Conservation (phyloP, 2,113 vertebrate genomes). For the Puffinus mauretanicus region DNA sequence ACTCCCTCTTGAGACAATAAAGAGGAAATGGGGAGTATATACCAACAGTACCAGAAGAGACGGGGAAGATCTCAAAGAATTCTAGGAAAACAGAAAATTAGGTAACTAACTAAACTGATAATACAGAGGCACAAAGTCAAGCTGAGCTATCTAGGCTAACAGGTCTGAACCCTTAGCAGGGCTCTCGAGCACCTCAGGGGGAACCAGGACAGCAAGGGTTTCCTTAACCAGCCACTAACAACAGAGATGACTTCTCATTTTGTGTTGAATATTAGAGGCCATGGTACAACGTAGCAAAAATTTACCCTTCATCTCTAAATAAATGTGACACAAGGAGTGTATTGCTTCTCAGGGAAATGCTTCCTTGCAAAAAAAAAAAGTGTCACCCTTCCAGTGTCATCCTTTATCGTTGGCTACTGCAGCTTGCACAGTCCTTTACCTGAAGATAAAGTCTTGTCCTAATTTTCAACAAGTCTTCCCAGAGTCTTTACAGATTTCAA, state of each 20-base stretch:
- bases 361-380: not conserved
- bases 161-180: not conserved
- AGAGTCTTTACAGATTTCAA: not conserved
- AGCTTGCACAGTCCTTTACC: not conserved
- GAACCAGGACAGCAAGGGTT: not conserved
- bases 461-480: not conserved
- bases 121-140: not conserved
- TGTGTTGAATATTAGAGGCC: not conserved
- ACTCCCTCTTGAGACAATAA: not conserved
- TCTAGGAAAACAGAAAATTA: not conserved
- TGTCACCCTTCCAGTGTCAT: not conserved
- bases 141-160: not conserved
- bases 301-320: not conserved
- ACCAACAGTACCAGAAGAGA: not conserved
- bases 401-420: not conserved
- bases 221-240: not conserved
- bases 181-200: not conserved
- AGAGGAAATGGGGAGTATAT: not conserved
- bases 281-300: not conserved
- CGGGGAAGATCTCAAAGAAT: not conserved
- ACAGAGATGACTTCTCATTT: not conserved
- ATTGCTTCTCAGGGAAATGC: not conserved
- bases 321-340: not conserved
- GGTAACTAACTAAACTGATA: not conserved
- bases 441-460: not conserved